Conservation (phyloP, 2,797 vertebrate species). For the Florisuga fusca region DNA sequence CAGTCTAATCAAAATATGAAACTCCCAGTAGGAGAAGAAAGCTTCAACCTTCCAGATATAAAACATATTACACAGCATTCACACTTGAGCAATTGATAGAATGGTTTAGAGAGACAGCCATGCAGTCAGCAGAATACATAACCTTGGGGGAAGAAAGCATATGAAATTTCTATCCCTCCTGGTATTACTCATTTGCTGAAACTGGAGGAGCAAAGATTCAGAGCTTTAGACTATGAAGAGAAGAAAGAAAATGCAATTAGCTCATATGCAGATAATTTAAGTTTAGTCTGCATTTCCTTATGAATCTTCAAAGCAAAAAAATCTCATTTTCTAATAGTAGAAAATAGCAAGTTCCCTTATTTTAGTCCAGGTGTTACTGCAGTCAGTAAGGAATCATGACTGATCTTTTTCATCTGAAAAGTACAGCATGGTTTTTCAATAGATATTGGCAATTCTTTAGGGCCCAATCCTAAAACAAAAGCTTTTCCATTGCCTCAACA, state of each 20-base stretch:
- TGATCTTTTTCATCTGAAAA: background rate
- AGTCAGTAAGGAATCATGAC: background rate
- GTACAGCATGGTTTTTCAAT: background rate
- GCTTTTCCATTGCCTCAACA: background rate
- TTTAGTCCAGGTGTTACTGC: background rate
- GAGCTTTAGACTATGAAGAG: background rate
- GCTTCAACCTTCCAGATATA: conserved; percentile 55
- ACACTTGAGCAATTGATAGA: conserved; percentile 55
- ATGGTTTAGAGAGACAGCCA: conserved; percentile 33
- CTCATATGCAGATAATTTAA: background rate
- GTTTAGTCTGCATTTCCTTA: background rate
- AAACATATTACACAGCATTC: conserved; percentile 59
- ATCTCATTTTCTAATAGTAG: background rate
- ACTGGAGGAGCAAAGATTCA: background rate
- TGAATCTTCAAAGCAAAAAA: background rate
- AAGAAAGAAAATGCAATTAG: background rate
- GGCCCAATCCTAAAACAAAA: conserved; percentile 33
- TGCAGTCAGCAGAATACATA: conserved; percentile 49
- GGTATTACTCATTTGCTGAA: conserved; percentile 50
- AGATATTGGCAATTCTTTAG: conserved; percentile 42
- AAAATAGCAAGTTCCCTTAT: background rate
- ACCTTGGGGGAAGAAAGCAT: background rate
- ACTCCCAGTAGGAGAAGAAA: conserved; percentile 49
- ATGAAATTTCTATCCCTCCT: conserved; percentile 40
- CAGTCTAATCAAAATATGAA: conserved; percentile 52